Evolutionary conservation across 2,888 invertebrate genomes (phyloP).

Genomic region (Neocrepidodera transversa): DNA sequence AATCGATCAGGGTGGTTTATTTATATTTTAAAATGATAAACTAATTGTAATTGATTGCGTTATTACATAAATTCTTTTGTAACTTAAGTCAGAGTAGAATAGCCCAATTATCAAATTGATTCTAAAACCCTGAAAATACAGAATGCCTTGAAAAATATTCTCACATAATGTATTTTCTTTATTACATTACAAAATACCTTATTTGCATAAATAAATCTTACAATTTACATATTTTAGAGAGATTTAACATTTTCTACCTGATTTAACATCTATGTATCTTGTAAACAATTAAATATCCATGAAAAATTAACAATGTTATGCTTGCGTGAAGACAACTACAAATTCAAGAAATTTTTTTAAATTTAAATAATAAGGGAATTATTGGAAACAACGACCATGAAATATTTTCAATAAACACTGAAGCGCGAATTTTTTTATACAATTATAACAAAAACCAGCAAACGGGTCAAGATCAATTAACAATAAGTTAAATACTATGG

Average conservation of each 20-base stretch:
- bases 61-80: too few relatives aligned
- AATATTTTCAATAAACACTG: background rate
- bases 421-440: background rate
- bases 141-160: conserved; percentile 1
- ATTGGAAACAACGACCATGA: conserved; percentile 5
- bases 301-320: conserved; percentile 8
- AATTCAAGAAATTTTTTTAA: background rate
- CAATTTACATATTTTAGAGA: conserved; percentile 3
- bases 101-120: too few relatives aligned
- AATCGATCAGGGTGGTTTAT: too few relatives aligned
- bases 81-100: too few relatives aligned
- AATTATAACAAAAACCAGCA: conserved; percentile 2
- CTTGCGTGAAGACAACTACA: background rate
- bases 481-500: too few relatives aligned
- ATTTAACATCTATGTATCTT: background rate
- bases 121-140: background rate
- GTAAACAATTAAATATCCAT: background rate
- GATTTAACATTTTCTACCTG: background rate
- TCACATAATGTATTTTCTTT: conserved; percentile 1
- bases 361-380: background rate
- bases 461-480: background rate
- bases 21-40: too few relatives aligned
- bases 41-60: too few relatives aligned
- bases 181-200: background rate
- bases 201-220: conserved; percentile 6